Percentiles rank a stretch among this genome's conserved stretches.
These are phyloP conservation scores for Strongylocentrotus purpuratus DNA, from an alignment of 35 echinoderm and acorn worm species.

Conservation along the genomic window DNA sequence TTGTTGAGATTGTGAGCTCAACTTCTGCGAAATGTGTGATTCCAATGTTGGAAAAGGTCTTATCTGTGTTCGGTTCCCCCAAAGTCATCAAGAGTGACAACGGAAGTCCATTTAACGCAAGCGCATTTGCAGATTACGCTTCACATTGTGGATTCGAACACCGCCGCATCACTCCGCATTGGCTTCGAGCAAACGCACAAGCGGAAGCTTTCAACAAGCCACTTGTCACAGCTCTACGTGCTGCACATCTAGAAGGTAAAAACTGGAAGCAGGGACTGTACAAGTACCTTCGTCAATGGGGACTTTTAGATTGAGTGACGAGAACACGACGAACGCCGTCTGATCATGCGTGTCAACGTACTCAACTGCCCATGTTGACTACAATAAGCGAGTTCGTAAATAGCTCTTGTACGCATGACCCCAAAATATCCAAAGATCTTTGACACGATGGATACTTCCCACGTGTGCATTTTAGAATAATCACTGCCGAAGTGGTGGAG, in stretches of 20 bases:
- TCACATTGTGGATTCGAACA: conserved; percentile 76
- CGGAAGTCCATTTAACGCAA: conserved; percentile 46
- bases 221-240: conserved; percentile 42
- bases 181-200: conserved; percentile 68
- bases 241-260: conserved; percentile 48
- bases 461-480: too few relatives aligned
- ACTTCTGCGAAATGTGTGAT: conserved; percentile 64
- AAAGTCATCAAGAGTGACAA: conserved; percentile 74
- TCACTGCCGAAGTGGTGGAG: too few relatives aligned
- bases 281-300: conserved; percentile 72
- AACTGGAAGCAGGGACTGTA: conserved; percentile 73
- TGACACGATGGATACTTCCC: too few relatives aligned
- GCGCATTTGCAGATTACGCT: conserved; percentile 37
- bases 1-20: conserved; percentile 68
- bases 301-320: too few relatives aligned
- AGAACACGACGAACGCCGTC: too few relatives aligned
- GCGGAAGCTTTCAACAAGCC: conserved; percentile 58
- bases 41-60: conserved; percentile 69
- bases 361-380: too few relatives aligned
- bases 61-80: conserved; percentile 64
- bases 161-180: conserved; percentile 71
- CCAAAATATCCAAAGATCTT: too few relatives aligned
- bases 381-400: too few relatives aligned
- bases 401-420: too few relatives aligned
- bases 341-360: too few relatives aligned